Conservation (phyloP, 2,113 vertebrate species). For the Lepisosteus oculatus region DNA sequence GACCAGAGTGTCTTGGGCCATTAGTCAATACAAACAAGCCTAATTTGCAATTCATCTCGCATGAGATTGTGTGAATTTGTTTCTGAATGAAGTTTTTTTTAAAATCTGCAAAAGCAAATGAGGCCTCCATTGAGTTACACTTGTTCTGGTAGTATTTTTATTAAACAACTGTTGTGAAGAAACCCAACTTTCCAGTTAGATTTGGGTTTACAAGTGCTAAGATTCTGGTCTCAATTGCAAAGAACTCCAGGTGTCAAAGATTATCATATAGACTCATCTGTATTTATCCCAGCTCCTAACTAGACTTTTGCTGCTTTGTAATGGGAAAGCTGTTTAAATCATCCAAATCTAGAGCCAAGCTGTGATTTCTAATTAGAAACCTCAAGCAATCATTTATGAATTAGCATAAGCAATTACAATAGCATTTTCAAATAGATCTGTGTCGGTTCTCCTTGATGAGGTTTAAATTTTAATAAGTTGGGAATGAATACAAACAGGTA, state of each 20-base stretch:
- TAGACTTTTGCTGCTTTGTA: not conserved
- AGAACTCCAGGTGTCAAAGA: not conserved
- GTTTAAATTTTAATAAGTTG: not conserved
- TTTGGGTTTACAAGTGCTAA: no score
- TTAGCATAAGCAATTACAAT: conserved; percentile 4
- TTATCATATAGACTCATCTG: not conserved
- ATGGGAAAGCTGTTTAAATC: not conserved
- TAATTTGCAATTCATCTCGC: no score
- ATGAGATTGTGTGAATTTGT: no score
- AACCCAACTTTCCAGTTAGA: no score
- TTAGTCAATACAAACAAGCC: no score
- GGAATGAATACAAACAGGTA: conserved; percentile 30
- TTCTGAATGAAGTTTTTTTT: no score
- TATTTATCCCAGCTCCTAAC: not conserved
- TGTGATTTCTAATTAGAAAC: conserved; percentile 12
- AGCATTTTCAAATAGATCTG: not conserved
- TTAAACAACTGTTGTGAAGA: no score
- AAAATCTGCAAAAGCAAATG: no score
- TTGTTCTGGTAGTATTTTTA: no score
- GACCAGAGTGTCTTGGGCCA: no score
- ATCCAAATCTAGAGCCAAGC: conserved; percentile 8
- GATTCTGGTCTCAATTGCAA: no score
- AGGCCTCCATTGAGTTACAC: no score
- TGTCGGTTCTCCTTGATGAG: not conserved
- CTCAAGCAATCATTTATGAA: conserved; percentile 10